These are phyloP conservation scores for Bucco capensis DNA, from an alignment of 2,113 vertebrate genomes.

Conservation along the genomic window DNA sequence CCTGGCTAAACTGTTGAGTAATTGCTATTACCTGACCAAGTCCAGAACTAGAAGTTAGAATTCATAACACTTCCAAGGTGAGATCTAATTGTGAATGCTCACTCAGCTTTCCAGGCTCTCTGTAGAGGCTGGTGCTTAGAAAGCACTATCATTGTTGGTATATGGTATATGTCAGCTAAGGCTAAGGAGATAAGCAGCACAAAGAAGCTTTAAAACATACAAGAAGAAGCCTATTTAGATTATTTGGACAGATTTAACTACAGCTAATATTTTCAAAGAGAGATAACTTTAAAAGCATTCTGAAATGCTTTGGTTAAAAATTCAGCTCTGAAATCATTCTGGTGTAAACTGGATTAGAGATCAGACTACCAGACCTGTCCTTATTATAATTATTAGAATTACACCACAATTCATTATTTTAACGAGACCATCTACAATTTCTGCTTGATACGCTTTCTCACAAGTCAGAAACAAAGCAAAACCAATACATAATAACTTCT, in stretches of 20 bases:
- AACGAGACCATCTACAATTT: background rate
- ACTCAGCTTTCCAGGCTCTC: background rate
- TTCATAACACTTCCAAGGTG: background rate
- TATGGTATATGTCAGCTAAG: background rate
- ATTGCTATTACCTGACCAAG: background rate
- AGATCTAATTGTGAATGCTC: background rate
- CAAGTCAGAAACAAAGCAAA: background rate
- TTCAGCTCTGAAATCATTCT: background rate
- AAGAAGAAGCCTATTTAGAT: background rate
- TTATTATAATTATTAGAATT: background rate
- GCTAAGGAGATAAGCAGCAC: background rate
- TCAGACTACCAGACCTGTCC: background rate
- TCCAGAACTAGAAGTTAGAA: background rate
- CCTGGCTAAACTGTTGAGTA: background rate
- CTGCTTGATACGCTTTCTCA: background rate
- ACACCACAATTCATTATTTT: background rate
- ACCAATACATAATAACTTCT: background rate
- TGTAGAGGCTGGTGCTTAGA: background rate
- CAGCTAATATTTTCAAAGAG: background rate
- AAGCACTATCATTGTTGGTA: rapidly evolving
- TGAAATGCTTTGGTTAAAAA: background rate
- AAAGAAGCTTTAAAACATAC: background rate
- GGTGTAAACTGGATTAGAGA: background rate
- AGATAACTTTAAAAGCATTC: background rate
- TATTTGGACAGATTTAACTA: background rate